Evolutionary conservation across 23 tunicate genomes (phyloP), one percentile per base, ranked within the genome.

Genomic region (Ascidia mentula): DNA sequence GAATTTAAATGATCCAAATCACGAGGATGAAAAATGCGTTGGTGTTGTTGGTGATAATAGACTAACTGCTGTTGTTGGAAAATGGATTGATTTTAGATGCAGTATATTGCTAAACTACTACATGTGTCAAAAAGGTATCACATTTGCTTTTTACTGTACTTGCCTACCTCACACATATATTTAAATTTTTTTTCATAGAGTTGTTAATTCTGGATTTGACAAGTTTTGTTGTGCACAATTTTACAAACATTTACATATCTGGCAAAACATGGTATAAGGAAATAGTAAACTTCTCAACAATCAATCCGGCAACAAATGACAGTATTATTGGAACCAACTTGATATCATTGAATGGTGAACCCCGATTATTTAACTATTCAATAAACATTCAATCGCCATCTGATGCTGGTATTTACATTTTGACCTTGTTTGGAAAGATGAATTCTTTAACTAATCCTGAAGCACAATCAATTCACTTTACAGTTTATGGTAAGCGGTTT

Each of bases 41-140:
- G 24, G 22, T 9, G 65, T 53, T 53, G 22, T 3, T 9, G 65
- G 28, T 53, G 65, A 20, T 5, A 53, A 53, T 9, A 53, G 28
- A 53, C 24, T 20, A 20, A 9, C 4, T 20, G 12, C 22, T 53
- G 22, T 53, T 3, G 22, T 53, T 26, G 65, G 65, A 53, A 53
- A 53, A 28, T 53, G 65, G 65, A 26, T 53, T 6, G 65, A 53
- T 9, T 53, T 53, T 53, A 3, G 28, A 20, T 53, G 65, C 65
- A 1, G 2, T 53, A 20, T 5, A 5, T 3, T 20, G 24, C 65
- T 9, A 53, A 53, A 9, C 4, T 42, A 9, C 53, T 53, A 53
- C 65, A 53, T 53, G 22, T 53, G 65, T 53, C 65, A 53, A 53
- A 53, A 9, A 53, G 65, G 65, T 53, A 53, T n/a, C n/a, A n/a